Evolutionary conservation across 2,888 invertebrate genomes (phyloP).

Genomic region (Ochropleura plecta): DNA sequence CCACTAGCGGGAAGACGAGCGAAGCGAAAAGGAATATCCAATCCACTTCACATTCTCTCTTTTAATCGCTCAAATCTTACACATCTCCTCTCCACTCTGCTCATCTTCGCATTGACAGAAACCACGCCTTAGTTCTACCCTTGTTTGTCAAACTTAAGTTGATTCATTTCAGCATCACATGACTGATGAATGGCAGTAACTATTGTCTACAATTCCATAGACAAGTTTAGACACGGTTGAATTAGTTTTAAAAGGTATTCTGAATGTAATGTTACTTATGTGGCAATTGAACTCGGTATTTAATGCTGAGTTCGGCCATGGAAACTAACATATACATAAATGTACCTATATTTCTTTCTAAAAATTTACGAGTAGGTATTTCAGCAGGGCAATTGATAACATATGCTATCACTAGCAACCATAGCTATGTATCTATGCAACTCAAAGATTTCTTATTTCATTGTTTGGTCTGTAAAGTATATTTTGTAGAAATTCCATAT

Average conservation of each 20-base stretch:
- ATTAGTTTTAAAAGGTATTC: slow-evolving; percentile 20
- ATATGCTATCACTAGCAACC: too few relatives aligned
- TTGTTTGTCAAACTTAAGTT: slow-evolving; percentile 4
- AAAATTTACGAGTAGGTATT: background rate
- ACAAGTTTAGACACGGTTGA: slow-evolving; percentile 28
- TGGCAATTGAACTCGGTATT: slow-evolving; percentile 6
- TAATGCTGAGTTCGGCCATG: slow-evolving; percentile 10
- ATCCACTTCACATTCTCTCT: background rate
- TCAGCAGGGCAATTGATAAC: background rate
- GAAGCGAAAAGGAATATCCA: background rate
- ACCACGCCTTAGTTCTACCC: background rate
- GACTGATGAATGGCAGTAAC: slow-evolving; percentile 3
- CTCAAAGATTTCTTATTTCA: background rate
- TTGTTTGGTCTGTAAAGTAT: too few relatives aligned
- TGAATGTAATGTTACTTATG: slow-evolving; percentile 25
- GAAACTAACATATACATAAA: background rate
- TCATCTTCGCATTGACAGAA: background rate
- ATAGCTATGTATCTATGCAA: background rate
- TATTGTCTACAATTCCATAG: slow-evolving; percentile 33
- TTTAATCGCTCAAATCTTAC: background rate
- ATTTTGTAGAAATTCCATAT: too few relatives aligned
- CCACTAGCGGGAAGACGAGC: background rate
- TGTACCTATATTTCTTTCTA: too few relatives aligned
- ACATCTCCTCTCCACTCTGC: background rate
- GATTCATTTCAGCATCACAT: slow-evolving; percentile 23